Conservation (phyloP, 1,140 invertebrate genomes). For the Pemphigus obesinymphae region DNA sequence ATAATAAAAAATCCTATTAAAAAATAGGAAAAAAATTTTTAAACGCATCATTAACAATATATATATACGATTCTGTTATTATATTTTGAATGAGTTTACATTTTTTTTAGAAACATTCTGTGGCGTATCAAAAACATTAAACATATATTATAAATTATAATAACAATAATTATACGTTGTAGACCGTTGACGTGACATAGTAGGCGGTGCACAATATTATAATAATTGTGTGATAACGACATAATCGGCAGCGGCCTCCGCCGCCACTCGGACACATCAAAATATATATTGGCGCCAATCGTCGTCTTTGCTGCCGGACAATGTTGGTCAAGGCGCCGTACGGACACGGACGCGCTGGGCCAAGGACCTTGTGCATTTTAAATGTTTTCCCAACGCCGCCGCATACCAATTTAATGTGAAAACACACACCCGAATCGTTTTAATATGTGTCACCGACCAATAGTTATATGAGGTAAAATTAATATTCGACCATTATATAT, state of each 20-base stretch:
- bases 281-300: slow-evolving; percentile 29
- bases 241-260: slow-evolving; percentile 17
- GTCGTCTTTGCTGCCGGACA: slow-evolving; percentile 33
- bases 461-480: not conserved
- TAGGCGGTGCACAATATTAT: slow-evolving; percentile 6
- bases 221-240: slow-evolving; percentile 19
- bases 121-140: not conserved
- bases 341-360: slow-evolving; percentile 28
- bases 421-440: slow-evolving; percentile 39
- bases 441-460: slow-evolving; percentile 21
- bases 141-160: not conserved
- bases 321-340: slow-evolving; percentile 38
- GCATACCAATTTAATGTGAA: slow-evolving; percentile 12
- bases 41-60: not conserved
- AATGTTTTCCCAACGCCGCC: slow-evolving; percentile 28
- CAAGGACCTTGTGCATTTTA: slow-evolving; percentile 29
- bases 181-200: slow-evolving; percentile 9
- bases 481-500: no score
- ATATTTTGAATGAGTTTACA: not conserved
- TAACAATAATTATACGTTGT: not conserved
- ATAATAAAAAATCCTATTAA: no score
- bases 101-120: not conserved
- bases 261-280: slow-evolving; percentile 34
- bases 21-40: not conserved
- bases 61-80: no score